phyloP scores from a whole-genome alignment of 2,113 vertebrate genomes.

The Callopanchax toddi region DNA sequence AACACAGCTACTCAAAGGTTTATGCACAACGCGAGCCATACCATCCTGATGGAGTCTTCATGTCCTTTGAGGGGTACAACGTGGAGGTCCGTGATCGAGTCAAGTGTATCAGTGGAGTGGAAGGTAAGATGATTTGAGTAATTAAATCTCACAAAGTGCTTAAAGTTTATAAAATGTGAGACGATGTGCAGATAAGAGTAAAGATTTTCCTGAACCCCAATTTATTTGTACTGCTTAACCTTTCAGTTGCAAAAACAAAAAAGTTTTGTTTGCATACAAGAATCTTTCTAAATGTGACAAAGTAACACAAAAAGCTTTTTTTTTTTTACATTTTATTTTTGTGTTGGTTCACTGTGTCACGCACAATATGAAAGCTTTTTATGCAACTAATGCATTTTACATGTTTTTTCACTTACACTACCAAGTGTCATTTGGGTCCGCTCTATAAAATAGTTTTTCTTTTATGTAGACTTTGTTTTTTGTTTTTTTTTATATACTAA shows the following conservation, averaged over 20 bases:
- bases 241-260: too few species aligned
- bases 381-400: background rate
- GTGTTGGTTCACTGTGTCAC: too few species aligned
- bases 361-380: too few species aligned
- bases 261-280: too few species aligned
- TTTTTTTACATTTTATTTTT: too few species aligned
- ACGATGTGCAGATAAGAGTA: background rate
- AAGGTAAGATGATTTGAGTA: slow-evolving; percentile 82
- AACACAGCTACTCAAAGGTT: slow-evolving; percentile 97
- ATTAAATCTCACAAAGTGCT: background rate
- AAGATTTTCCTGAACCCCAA: background rate
- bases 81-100: slow-evolving; percentile 96
- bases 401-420: slow-evolving; percentile 6
- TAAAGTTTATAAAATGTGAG: background rate
- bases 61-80: slow-evolving; percentile 99
- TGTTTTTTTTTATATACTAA: background rate
- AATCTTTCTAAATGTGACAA: background rate
- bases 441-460: slow-evolving; percentile 7
- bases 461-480: background rate
- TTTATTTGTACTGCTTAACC: too few species aligned
- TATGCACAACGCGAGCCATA: slow-evolving; percentile 93
- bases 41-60: slow-evolving; percentile 94
- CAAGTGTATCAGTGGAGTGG: slow-evolving; percentile 97
- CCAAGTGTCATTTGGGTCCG: slow-evolving; percentile 15
- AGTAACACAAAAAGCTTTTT: slow-evolving; percentile 18